Evolutionary conservation across 2,888 invertebrate species (phyloP).

Genomic region (Amaurobius ferox): DNA sequence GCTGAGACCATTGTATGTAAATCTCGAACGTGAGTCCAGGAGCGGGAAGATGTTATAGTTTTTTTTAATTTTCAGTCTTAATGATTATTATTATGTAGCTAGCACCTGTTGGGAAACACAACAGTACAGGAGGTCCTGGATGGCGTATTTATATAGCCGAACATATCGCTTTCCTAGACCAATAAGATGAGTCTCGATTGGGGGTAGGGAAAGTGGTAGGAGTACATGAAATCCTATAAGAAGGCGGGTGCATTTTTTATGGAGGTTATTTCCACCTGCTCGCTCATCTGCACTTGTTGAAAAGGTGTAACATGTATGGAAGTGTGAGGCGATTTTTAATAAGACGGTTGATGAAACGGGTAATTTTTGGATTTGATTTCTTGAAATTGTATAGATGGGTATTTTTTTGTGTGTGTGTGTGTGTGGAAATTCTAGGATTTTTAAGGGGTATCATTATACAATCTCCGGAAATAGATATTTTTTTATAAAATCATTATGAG

Average conservation of each 20-base stretch:
- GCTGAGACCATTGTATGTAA: conserved; percentile 62
- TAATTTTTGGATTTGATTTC: background rate
- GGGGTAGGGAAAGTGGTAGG: background rate
- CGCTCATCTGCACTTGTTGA: conserved; percentile 4
- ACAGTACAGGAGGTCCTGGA: conserved; percentile 26
- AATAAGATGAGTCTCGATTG: background rate
- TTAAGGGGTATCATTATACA: too few relatives aligned
- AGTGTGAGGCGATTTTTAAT: background rate
- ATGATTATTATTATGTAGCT: conserved; percentile 59
- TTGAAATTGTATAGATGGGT: too few relatives aligned
- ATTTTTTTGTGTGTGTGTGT: too few relatives aligned
- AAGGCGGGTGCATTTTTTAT: background rate
- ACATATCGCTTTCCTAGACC: background rate
- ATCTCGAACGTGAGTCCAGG: conserved; percentile 44
- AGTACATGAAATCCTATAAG: conserved; percentile 1
- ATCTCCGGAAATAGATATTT: too few relatives aligned
- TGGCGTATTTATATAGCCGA: conserved; percentile 18
- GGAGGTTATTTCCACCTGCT: background rate
- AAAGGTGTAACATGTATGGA: background rate
- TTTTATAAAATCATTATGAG: too few relatives aligned
- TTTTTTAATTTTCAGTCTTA: conserved; percentile 60
- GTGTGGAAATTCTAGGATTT: too few relatives aligned
- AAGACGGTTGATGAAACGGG: background rate
- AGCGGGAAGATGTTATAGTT: conserved; percentile 50
- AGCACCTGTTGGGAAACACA: conserved; percentile 43